phyloP scores from a whole-genome alignment of 1,140 invertebrate genomes.

The Camponotus pennsylvanicus region DNA sequence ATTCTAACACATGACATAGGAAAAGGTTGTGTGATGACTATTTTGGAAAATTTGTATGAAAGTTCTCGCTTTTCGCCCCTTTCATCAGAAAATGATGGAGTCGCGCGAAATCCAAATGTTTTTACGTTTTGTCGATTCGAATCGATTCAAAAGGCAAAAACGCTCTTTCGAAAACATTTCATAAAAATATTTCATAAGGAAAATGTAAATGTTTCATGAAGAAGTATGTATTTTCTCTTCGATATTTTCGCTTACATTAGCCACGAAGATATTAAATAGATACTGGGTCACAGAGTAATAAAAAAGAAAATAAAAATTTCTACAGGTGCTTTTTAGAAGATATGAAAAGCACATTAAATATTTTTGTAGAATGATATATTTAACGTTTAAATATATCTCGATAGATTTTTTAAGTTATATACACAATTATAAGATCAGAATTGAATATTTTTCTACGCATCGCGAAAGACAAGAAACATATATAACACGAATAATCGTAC shows the following conservation, averaged over 20 bases:
- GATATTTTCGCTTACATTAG: constrained; percentile 23
- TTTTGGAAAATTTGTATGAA: constrained; percentile 29
- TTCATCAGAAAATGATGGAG: constrained; percentile 20
- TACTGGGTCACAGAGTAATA: background rate
- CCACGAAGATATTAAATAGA: background rate
- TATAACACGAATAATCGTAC: constrained; percentile 11
- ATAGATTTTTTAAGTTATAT: background rate
- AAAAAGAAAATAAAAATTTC: background rate
- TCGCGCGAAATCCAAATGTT: constrained; percentile 5
- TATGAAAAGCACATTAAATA: background rate
- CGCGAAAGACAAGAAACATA: background rate
- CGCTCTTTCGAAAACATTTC: background rate
- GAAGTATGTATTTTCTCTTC: constrained; percentile 21
- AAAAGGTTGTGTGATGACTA: constrained; percentile 18
- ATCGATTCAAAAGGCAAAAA: constrained; percentile 9
- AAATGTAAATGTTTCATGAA: constrained; percentile 8
- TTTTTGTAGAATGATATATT: background rate
- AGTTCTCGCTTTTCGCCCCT: background rate
- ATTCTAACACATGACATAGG: background rate
- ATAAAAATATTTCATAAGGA: background rate
- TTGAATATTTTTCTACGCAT: background rate
- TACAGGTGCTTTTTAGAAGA: background rate
- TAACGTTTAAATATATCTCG: background rate
- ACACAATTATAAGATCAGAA: background rate
- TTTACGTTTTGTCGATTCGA: constrained; percentile 9